A percentile compares a stretch with the other conserved stretches of the same genome.
phyloP scores from a whole-genome alignment of 2,113 vertebrate genomes.

The Psilopsiagon aymara region DNA sequence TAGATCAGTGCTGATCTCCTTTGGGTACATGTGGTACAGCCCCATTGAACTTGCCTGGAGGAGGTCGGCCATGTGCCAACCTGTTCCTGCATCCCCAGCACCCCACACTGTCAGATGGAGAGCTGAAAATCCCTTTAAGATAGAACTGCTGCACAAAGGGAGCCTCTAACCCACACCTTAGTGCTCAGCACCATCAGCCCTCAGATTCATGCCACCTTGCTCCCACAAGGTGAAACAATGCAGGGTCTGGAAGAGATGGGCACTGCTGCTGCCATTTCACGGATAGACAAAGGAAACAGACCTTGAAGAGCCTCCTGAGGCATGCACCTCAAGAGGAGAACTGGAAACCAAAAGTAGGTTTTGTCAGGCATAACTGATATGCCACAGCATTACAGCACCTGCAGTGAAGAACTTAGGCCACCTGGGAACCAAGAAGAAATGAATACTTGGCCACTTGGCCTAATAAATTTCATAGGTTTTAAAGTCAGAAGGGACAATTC shows the following conservation, averaged over 20 bases:
- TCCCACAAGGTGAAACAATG: fast-evolving
- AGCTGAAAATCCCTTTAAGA: not conserved
- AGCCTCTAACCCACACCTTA: fast-evolving
- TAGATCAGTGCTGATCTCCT: not conserved
- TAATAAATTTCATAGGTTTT: not conserved
- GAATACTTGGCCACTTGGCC: not conserved
- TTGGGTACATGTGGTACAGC: not conserved
- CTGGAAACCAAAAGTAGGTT: not conserved
- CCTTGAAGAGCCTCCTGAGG: not conserved
- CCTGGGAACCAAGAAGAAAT: not conserved
- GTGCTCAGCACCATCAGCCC: fast-evolving
- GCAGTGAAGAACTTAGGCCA: not conserved
- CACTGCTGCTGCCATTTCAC: not conserved
- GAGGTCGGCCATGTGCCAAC: not conserved
- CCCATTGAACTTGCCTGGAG: not conserved
- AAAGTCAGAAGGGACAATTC: not conserved
- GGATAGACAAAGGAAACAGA: not conserved
- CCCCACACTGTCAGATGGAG: not conserved
- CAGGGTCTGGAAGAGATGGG: not conserved
- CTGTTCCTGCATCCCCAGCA: not conserved
- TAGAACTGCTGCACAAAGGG: not conserved
- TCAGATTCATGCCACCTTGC: not conserved
- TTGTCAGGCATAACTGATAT: not conserved
- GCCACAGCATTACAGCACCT: not conserved
- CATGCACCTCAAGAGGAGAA: not conserved